Percentiles rank a stretch among this genome's conserved stretches.
Evolutionary conservation across 2,888 invertebrate species (phyloP).

Genomic region (Melitaea athalia): DNA sequence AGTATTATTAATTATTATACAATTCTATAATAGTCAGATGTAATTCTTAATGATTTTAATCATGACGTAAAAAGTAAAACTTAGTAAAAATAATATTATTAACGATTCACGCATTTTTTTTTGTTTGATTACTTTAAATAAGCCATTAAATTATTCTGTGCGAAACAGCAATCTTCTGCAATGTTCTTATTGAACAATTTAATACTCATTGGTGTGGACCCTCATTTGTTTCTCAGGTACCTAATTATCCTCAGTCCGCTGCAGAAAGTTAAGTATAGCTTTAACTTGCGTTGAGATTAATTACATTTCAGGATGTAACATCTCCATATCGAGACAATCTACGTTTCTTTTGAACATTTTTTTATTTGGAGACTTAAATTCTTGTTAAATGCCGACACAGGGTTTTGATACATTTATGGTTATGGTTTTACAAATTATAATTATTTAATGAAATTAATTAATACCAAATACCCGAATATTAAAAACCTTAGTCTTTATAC

Average conservation of each 20-base stretch:
- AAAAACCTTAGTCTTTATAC: too few relatives aligned
- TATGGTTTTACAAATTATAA: not conserved
- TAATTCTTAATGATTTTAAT: not conserved
- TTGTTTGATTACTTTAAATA: not conserved
- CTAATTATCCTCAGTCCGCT: constrained; percentile 6
- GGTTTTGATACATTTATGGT: not conserved
- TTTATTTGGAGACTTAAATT: not conserved
- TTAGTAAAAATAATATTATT: not conserved
- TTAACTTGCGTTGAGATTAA: constrained; percentile 4
- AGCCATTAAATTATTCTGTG: constrained; percentile 10
- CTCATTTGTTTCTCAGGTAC: not conserved
- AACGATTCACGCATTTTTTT: not conserved
- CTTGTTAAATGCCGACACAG: not conserved
- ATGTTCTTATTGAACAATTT: not conserved
- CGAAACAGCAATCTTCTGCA: not conserved
- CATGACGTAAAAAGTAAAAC: not conserved
- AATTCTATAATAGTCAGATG: not conserved
- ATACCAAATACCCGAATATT: too few relatives aligned
- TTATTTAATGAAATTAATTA: not conserved
- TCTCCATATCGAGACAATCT: not conserved
- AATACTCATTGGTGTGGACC: not conserved
- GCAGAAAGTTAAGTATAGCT: constrained; percentile 5
- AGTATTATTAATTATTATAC: too few relatives aligned
- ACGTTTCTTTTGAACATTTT: not conserved
- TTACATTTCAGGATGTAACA: constrained; percentile 11